Percentiles rank a stretch among this genome's conserved stretches.
phyloP scores from a whole-genome alignment of 2,797 vertebrate species.

The Phrynocephalus vlangalii region DNA sequence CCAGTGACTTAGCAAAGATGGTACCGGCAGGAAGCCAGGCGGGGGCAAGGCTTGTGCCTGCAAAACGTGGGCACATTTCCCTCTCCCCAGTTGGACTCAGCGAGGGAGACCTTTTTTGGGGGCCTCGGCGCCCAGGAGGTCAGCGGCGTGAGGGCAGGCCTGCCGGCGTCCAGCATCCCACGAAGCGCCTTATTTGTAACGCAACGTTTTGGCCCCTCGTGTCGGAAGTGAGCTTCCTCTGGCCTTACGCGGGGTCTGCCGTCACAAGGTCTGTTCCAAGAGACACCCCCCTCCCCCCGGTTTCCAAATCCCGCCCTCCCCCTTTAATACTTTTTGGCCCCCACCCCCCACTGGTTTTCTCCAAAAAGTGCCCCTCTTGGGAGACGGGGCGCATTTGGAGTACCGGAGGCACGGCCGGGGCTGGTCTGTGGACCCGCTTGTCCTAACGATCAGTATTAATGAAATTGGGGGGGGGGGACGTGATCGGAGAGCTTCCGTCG shows the following conservation, averaged over 20 bases:
- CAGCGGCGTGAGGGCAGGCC: not conserved
- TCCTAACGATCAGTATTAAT: not conserved
- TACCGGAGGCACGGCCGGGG: constrained; percentile 31
- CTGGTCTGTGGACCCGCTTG: not conserved
- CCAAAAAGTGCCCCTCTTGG: constrained; percentile 42
- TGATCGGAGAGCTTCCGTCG: too few species aligned
- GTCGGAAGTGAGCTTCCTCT: constrained; percentile 53
- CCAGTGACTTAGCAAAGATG: constrained; percentile 35
- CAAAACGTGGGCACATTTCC: too few species aligned
- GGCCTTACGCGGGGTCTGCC: constrained; percentile 22
- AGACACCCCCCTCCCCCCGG: constrained; percentile 42
- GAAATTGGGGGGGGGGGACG: not conserved
- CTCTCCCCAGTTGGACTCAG: not conserved
- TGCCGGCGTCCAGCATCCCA: constrained; percentile 37
- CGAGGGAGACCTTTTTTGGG: not conserved
- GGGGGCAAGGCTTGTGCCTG: constrained; percentile 17
- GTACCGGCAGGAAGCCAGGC: constrained; percentile 21
- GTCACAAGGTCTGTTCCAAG: constrained; percentile 46
- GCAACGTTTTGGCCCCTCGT: constrained; percentile 69
- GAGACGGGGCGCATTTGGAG: constrained; percentile 43
- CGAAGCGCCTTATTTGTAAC: constrained; percentile 83
- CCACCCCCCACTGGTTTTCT: constrained; percentile 2
- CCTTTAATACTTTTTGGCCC: not conserved
- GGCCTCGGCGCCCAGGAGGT: not conserved
- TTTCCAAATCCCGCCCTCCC: not conserved